phyloP scores from a whole-genome alignment of 2,888 invertebrate species.

The Elegia similella region DNA sequence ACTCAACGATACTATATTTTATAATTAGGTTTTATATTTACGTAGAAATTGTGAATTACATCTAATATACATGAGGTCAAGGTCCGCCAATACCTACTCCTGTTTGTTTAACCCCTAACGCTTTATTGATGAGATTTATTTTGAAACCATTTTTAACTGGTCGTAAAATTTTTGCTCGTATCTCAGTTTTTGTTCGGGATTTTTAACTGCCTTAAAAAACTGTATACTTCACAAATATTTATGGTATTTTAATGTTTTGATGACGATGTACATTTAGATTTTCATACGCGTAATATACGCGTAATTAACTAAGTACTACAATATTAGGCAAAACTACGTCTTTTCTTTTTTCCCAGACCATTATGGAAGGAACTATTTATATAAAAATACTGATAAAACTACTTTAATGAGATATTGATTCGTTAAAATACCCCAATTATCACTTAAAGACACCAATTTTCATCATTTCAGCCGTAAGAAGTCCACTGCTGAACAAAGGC shows the following conservation, averaged over 20 bases:
- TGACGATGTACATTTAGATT: not conserved
- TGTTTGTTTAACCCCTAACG: conserved; percentile 34
- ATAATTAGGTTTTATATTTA: too few species aligned
- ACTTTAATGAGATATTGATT: too few species aligned
- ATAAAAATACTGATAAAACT: too few species aligned
- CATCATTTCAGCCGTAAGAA: too few species aligned
- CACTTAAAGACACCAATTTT: too few species aligned
- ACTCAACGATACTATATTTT: too few species aligned
- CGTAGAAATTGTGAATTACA: not conserved
- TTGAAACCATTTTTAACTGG: conserved; percentile 33
- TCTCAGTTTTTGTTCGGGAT: conserved; percentile 23
- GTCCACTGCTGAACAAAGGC: too few species aligned
- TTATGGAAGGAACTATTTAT: too few species aligned
- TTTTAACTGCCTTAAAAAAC: conserved; percentile 25
- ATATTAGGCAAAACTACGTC: too few species aligned
- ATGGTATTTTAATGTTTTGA: conserved; percentile 17
- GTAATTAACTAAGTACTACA: too few species aligned
- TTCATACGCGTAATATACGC: not conserved
- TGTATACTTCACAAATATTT: conserved; percentile 23
- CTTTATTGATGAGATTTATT: conserved; percentile 40
- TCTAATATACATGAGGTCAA: not conserved
- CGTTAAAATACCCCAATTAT: too few species aligned
- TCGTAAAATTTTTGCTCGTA: conserved; percentile 25
- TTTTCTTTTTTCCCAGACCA: too few species aligned
- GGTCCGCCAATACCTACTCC: conserved; percentile 22